A percentile compares a stretch with the other conserved stretches of the same genome.
Evolutionary conservation across 2,113 vertebrate species (phyloP).

Genomic region (Struthio camelus): DNA sequence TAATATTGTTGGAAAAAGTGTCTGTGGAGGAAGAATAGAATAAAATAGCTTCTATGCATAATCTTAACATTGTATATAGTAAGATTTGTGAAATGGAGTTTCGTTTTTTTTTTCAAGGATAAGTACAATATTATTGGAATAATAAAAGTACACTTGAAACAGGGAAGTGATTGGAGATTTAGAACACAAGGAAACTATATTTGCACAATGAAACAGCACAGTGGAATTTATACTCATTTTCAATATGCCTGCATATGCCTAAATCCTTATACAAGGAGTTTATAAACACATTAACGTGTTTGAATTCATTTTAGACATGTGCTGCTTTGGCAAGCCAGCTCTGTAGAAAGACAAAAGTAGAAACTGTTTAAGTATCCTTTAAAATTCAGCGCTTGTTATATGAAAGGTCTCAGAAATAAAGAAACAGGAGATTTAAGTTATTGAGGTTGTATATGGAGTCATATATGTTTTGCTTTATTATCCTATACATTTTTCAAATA

Average conservation of each 20-base stretch:
- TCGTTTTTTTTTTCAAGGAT: background rate
- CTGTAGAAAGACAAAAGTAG: background rate
- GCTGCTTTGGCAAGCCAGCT: background rate
- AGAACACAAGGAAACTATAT: conserved; percentile 10
- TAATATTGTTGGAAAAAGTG: conserved; percentile 5
- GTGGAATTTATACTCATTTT: conserved; percentile 10
- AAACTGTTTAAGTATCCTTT: conserved; percentile 1
- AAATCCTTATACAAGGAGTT: conserved; percentile 24
- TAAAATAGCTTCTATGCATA: background rate
- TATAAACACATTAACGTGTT: conserved; percentile 6
- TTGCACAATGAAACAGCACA: conserved; percentile 2
- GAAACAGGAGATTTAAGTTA: background rate
- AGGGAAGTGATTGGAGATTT: background rate
- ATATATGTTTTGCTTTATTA: conserved; percentile 14
- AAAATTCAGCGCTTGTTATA: background rate
- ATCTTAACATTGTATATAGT: background rate
- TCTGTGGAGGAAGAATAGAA: background rate
- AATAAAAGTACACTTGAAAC: conserved; percentile 27
- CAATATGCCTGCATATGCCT: background rate
- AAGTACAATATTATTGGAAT: background rate
- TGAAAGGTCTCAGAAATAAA: background rate
- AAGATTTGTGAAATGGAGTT: conserved; percentile 25
- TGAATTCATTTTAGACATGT: background rate
- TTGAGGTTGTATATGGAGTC: background rate
- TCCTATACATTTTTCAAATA: background rate